Base-by-base conservation (phyloP, 2,797 vertebrate genomes). In the Numenius phaeopus region DNA sequence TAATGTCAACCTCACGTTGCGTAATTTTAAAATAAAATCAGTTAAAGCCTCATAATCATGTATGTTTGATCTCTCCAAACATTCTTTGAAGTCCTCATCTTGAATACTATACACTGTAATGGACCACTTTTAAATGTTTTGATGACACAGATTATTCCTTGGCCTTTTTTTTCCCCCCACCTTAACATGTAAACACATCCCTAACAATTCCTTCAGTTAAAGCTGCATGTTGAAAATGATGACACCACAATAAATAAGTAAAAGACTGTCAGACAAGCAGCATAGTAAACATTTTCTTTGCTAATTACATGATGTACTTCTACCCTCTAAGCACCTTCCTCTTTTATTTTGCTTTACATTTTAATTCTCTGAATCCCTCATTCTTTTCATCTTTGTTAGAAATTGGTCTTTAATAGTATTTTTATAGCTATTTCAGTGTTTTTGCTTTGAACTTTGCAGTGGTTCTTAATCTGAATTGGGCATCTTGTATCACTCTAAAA, bases 1-100 rank as follows among this genome's bases (percentile, higher is more conserved):
- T 71, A 85, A 77, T 37, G 34, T n/a, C 57, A 89, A 34, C 32
- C 7, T 52, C 39, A 50, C 2, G 9, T 8, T 7, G 4, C 44
- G 24, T 30, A 87, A 88, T 90, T 91, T 84, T 62, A 80, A 73
- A 55, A 76, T 39, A 92, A 67, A 94, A 85, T 69, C 70, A 70
- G 21, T 54, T 84, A 79, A 65, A 95, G 57, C 26, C 42, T 80
- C 59, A 34, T 8, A 71, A 62, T 72, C 11, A 16, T 7, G 14
- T 58, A 81, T 32, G 54, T 44, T 83, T 80, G 30, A 96, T 82
- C 24, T 54, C 29, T 50, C 21, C 32, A 77, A 58, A 69, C 32
- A 46, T 14, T 54, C 62, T 80, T 5, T 84, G 23, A 91, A 89
- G 39, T 58, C 22, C 49, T 84, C 7, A 62, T 55, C 73, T 90